phyloP scores from a whole-genome alignment of 1,140 invertebrate species.

The Macrocentrus cingulum region DNA sequence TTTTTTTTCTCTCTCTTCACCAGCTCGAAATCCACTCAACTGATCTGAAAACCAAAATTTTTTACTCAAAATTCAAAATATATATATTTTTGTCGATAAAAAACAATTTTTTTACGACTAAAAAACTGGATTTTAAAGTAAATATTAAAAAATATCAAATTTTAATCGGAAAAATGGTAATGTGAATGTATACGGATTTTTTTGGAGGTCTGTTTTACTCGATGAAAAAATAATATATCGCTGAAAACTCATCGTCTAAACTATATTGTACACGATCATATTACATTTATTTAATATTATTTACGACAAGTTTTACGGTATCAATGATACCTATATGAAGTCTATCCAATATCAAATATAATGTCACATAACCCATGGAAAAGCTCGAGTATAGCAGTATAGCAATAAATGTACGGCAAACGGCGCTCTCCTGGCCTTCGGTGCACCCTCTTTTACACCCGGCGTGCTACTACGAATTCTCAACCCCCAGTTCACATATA shows the following conservation, averaged over 20 bases:
- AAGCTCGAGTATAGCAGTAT: conserved; percentile 38
- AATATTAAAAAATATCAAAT: too few species aligned
- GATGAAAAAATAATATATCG: too few species aligned
- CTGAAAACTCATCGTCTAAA: conserved; percentile 34
- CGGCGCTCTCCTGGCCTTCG: conserved; percentile 42
- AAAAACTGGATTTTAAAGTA: too few species aligned
- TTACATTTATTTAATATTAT: conserved; percentile 61
- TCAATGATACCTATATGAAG: conserved; percentile 55
- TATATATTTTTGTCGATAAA: too few species aligned
- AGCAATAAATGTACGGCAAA: conserved; percentile 59
- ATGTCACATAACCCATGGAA: conserved; percentile 50
- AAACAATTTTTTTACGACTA: too few species aligned
- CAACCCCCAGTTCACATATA: conserved; percentile 7
- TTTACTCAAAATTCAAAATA: too few species aligned
- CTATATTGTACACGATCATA: conserved; percentile 49
- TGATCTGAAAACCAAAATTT: too few species aligned
- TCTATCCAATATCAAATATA: conserved; percentile 61
- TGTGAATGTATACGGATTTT: too few species aligned
- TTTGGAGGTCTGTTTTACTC: too few species aligned
- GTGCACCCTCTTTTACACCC: conserved; percentile 48
- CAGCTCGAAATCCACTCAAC: too few species aligned
- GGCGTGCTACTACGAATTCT: conserved; percentile 1
- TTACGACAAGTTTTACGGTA: conserved; percentile 56
- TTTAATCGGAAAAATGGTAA: too few species aligned
- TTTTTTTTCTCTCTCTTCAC: too few species aligned